phyloP scores from a whole-genome alignment of 2,888 invertebrate genomes.

The Rhamphomyia laevipes region DNA sequence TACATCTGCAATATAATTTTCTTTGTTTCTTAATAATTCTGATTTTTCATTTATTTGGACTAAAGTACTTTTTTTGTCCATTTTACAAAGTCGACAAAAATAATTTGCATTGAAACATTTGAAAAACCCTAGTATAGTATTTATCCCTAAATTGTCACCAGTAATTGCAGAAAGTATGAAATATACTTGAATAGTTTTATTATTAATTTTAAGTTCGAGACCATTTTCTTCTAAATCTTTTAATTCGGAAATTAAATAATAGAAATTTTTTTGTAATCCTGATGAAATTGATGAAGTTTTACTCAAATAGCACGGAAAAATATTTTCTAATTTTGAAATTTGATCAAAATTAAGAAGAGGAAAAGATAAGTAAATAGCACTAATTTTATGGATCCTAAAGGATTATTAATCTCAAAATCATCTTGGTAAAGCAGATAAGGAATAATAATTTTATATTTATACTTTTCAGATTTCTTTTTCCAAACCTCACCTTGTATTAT shows the following conservation, averaged over 20 bases:
- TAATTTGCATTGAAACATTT: neutral
- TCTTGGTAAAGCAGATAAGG: constrained; percentile 8
- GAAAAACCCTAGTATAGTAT: neutral
- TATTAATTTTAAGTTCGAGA: neutral
- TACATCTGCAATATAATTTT: neutral
- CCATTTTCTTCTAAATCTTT: neutral
- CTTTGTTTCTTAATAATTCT: neutral
- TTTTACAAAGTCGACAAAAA: neutral
- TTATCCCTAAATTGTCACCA: neutral
- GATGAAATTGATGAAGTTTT: neutral
- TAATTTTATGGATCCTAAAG: constrained; percentile 2
- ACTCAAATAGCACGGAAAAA: neutral
- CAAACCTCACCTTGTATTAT: constrained; percentile 2
- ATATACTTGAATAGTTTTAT: neutral
- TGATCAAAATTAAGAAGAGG: no score
- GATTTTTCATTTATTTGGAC: no score
- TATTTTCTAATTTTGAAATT: constrained; percentile 3
- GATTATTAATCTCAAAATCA: constrained; percentile 10
- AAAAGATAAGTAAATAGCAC: neutral
- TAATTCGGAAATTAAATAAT: neutral
- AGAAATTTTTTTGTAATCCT: neutral
- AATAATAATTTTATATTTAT: constrained; percentile 1
- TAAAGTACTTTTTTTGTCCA: neutral
- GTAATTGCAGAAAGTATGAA: neutral
- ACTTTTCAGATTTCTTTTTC: constrained; percentile 5